Evolutionary conservation across 2,113 vertebrate species (phyloP).

Genomic region (Gymnarchus niloticus): DNA sequence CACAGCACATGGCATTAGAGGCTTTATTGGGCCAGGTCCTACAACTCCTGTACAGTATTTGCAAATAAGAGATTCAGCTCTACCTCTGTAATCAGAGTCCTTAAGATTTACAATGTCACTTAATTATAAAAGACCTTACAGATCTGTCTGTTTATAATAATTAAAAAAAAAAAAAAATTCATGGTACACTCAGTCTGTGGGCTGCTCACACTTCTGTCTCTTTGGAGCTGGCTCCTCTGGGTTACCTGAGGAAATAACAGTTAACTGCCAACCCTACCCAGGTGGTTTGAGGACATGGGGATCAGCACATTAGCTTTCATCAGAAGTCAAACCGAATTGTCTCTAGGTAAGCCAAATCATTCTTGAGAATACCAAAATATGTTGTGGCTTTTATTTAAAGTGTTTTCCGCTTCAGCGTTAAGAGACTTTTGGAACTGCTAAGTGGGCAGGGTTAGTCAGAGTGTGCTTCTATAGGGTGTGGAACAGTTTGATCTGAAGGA

Average conservation of each 20-base stretch:
- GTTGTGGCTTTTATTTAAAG: neutral
- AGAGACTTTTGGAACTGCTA: neutral
- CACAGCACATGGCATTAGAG: neutral
- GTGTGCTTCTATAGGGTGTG: neutral
- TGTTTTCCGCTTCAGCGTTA: neutral
- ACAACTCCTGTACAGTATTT: neutral
- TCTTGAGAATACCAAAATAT: neutral
- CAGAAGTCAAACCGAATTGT: neutral
- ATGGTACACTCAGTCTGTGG: neutral
- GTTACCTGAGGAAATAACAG: conserved; percentile 46
- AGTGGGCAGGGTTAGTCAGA: neutral
- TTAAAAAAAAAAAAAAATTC: conserved; percentile 8
- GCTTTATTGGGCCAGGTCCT: neutral
- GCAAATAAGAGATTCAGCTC: neutral
- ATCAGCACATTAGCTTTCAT: neutral
- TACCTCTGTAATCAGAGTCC: neutral
- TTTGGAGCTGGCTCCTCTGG: conserved; percentile 72
- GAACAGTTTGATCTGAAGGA: neutral
- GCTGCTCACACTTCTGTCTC: conserved; percentile 62
- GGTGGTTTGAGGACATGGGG: neutral
- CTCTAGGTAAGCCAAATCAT: neutral
- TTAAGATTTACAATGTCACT: conserved; percentile 1
- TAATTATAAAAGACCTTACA: conserved; percentile 21
- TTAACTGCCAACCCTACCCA: neutral
- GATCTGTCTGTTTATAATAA: too few relatives aligned